Evolutionary conservation across 1,140 invertebrate species (phyloP).

Genomic region (Eurosta solidaginis): DNA sequence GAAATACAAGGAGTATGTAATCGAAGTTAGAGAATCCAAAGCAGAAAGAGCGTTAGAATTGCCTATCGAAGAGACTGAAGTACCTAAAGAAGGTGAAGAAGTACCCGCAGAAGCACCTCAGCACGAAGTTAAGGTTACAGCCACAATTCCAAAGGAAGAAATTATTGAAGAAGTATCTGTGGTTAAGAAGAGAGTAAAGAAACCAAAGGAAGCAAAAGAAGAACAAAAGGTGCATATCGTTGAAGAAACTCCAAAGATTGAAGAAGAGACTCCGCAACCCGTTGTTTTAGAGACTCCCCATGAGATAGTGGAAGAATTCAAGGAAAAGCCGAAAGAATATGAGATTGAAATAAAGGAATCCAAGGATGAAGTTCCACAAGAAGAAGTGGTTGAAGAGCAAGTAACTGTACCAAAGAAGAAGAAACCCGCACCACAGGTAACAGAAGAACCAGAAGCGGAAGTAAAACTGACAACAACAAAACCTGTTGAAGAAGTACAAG

Average conservation of each 20-base stretch:
- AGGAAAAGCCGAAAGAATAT: conserved; percentile 39
- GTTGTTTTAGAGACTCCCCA: not conserved
- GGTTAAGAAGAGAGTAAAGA: conserved; percentile 32
- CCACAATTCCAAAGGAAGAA: conserved; percentile 13
- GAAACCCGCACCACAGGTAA: conserved; percentile 33
- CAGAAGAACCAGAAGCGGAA: conserved; percentile 43
- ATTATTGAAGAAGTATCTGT: conserved; percentile 26
- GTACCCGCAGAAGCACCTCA: not conserved
- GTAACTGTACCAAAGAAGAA: conserved; percentile 44
- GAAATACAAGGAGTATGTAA: conserved; percentile 26
- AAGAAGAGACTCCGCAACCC: conserved; percentile 37
- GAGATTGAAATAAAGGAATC: conserved; percentile 43
- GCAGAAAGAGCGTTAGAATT: not conserved
- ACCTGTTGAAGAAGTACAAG: conserved; percentile 48
- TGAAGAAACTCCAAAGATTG: conserved; percentile 43
- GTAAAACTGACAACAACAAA: conserved; percentile 45
- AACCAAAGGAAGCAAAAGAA: conserved; percentile 27
- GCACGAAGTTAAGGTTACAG: conserved; percentile 25
- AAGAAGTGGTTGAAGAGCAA: conserved; percentile 37
- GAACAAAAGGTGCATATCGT: conserved; percentile 19
- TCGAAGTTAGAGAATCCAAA: conserved; percentile 24
- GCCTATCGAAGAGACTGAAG: not conserved
- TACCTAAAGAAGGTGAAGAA: conserved; percentile 29
- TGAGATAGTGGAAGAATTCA: conserved; percentile 40
- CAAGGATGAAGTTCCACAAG: conserved; percentile 38